A percentile compares a stretch with the other conserved stretches of the same genome.
Evolutionary conservation across 1,140 invertebrate genomes (phyloP).

Genomic region (Coenobita brevimanus): DNA sequence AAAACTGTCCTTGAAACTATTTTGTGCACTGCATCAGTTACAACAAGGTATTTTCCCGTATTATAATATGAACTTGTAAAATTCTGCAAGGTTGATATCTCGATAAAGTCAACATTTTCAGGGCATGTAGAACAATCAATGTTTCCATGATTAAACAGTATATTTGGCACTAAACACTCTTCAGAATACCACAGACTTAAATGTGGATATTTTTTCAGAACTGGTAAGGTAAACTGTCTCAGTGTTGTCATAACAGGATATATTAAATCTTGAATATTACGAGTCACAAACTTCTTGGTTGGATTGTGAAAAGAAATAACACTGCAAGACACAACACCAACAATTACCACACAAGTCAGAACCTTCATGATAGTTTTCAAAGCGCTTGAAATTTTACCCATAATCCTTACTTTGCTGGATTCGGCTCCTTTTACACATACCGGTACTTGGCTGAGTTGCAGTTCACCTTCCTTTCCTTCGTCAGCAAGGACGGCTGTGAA

Average conservation of each 20-base stretch:
- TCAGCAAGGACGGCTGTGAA: slow-evolving; percentile 14
- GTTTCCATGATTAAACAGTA: slow-evolving; percentile 22
- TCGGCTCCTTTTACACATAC: not conserved
- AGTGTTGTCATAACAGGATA: slow-evolving; percentile 43
- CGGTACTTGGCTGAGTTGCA: no score
- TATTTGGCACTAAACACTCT: slow-evolving; percentile 34
- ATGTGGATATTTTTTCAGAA: slow-evolving; percentile 25
- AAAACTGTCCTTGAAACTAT: not conserved
- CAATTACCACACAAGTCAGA: not conserved
- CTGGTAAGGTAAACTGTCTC: not conserved
- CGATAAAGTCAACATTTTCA: not conserved
- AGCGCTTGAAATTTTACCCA: not conserved
- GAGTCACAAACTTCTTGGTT: slow-evolving; percentile 42
- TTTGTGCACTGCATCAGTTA: slow-evolving; percentile 18
- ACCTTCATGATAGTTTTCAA: not conserved
- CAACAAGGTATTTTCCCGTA: slow-evolving; percentile 27
- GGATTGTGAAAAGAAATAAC: slow-evolving; percentile 45
- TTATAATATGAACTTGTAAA: slow-evolving; percentile 47
- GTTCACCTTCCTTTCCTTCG: not conserved
- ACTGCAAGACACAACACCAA: not conserved
- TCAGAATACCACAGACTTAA: slow-evolving; percentile 49
- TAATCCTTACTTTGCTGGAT: no score
- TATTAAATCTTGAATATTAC: slow-evolving; percentile 48
- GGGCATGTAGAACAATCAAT: slow-evolving; percentile 28
- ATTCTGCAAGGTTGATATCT: not conserved